Conservation (phyloP, 2,113 vertebrate genomes). For the Pelusios castaneus region DNA sequence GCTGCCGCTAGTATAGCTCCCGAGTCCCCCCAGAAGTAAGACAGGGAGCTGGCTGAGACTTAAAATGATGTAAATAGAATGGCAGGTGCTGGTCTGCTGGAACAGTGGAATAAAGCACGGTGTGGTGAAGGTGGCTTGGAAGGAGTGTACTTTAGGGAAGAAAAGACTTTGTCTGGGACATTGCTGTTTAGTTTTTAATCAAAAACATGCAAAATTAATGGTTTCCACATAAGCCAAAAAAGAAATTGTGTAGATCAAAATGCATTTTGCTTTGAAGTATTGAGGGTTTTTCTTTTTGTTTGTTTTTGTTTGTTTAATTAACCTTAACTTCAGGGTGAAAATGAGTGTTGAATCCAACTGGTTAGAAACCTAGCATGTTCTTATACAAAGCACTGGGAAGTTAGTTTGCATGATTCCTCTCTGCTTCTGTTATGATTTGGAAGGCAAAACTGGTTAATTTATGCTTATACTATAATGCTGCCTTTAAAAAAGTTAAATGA, state of each 20-base stretch:
- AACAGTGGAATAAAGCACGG: neutral
- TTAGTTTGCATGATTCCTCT: rapidly evolving
- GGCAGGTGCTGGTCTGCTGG: neutral
- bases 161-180: neutral
- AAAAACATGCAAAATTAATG: neutral
- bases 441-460: neutral
- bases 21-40: neutral
- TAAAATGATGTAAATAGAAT: neutral
- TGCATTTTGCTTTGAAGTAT: neutral
- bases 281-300: neutral
- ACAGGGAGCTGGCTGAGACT: neutral
- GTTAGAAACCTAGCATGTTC: neutral
- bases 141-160: neutral
- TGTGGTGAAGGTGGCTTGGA: neutral
- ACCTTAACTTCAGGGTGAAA: neutral
- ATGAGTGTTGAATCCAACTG: neutral
- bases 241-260: neutral
- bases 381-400: neutral
- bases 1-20: neutral
- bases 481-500: neutral
- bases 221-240: neutral
- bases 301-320: neutral
- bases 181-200: neutral
- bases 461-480: neutral
- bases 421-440: neutral